phyloP scores from a whole-genome alignment of 2,888 invertebrate genomes.

The Baccha elongata region DNA sequence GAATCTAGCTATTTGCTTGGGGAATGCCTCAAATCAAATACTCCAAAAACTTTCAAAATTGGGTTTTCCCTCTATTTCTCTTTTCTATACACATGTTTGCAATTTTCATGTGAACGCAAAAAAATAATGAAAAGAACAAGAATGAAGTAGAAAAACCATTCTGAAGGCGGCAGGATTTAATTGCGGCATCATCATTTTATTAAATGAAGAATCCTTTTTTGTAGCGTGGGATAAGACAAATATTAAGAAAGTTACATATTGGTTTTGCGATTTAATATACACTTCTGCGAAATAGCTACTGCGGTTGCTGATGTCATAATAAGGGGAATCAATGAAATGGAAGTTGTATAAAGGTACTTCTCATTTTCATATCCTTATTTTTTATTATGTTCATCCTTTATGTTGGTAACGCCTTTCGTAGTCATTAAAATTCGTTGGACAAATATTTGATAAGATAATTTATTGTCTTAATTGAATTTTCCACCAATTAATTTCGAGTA shows the following conservation, averaged over 20 bases:
- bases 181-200: slow-evolving; percentile 38
- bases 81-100: slow-evolving; percentile 46
- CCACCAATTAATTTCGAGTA: slow-evolving; percentile 65
- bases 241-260: slow-evolving; percentile 72
- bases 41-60: slow-evolving; percentile 72
- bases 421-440: slow-evolving; percentile 59
- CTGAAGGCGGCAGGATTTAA: slow-evolving; percentile 48
- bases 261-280: slow-evolving; percentile 67
- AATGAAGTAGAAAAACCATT: slow-evolving; percentile 15
- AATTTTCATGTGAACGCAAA: slow-evolving; percentile 36
- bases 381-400: too few relatives aligned
- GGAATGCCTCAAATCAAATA: slow-evolving; percentile 70
- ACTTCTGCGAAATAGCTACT: slow-evolving; percentile 37
- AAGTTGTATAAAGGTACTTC: too few relatives aligned
- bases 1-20: slow-evolving; percentile 71
- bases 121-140: slow-evolving; percentile 13
- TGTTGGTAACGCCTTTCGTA: too few relatives aligned
- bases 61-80: slow-evolving; percentile 61
- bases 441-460: slow-evolving; percentile 70
- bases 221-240: slow-evolving; percentile 67
- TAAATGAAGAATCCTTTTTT: slow-evolving; percentile 23
- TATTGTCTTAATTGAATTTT: slow-evolving; percentile 70
- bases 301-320: slow-evolving; percentile 34
- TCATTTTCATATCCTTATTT: too few relatives aligned
- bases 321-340: slow-evolving; percentile 47